These are phyloP conservation scores for Nemotelus pantherinus DNA, from an alignment of 2,888 invertebrate genomes.

Conservation along the genomic window DNA sequence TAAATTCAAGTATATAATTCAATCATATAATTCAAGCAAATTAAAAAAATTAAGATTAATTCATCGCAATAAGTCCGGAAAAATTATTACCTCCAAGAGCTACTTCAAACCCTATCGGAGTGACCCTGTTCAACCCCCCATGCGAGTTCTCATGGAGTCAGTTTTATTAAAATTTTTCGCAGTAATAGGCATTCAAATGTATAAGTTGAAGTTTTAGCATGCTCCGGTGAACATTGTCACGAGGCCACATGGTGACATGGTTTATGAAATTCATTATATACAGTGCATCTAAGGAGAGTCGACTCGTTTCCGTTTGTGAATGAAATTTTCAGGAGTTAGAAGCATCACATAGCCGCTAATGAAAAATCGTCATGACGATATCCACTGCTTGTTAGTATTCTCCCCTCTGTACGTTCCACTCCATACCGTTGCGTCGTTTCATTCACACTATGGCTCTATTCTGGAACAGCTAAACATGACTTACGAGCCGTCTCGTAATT, in stretches of 20 bases:
- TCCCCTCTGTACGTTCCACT: not conserved
- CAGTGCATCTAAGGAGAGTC: not conserved
- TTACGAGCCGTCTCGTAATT: constrained; percentile 6
- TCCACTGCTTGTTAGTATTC: not conserved
- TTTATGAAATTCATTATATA: constrained; percentile 8
- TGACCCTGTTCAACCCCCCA: no score
- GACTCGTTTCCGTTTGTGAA: not conserved
- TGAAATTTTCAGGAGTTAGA: not conserved
- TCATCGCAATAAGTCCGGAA: no score
- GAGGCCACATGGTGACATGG: constrained; percentile 1
- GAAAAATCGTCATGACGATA: constrained; percentile 21
- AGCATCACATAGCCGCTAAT: not conserved
- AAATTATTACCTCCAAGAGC: no score
- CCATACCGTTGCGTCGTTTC: not conserved
- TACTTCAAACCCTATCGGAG: no score
- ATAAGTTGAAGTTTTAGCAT: not conserved
- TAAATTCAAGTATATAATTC: no score
- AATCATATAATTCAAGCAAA: no score
- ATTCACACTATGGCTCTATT: not conserved
- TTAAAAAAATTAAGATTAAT: no score
- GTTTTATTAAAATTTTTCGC: no score
- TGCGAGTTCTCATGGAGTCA: no score
- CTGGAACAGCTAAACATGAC: constrained; percentile 1
- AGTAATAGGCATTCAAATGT: no score
- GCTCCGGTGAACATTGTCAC: not conserved